Base-by-base conservation (phyloP, 2,113 vertebrate species). In the Eurypyga helias region DNA sequence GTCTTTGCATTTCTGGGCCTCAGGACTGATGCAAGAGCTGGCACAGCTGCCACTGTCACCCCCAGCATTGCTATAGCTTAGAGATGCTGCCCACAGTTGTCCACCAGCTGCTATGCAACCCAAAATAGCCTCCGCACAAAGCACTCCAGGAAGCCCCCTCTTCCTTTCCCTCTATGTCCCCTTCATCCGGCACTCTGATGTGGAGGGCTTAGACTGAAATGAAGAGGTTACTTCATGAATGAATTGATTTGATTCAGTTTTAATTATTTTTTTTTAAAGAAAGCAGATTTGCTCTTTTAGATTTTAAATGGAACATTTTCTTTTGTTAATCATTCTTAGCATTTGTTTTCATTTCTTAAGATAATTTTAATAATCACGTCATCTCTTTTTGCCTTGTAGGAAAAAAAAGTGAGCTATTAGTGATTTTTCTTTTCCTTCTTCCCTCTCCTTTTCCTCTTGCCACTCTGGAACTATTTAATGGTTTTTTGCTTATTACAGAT, bases 51-150 rank as follows among this genome's bases (percentile, higher is more conserved):
- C 89, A 91, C 81, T 20, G 0, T 52, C 93, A 75, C 83, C 89
- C 77, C 93, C 82, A 73, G 96, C 29, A 69, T 96, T 96, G 96
- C 96, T 71, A 96, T 93, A 95, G 94, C 77, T 84, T 43, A 4
- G 43, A 80, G 88, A 75, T 85, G 52, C 88, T 94, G 88, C 79
- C 88, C 92, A 61, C 66, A 90, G 92, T 97, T 96, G 82, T 79
- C 85, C 90, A 91, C 72, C 75, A 88, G 96, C 96, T 96, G 96
- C 96, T 96, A 96, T 76, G 94, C 96, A 95, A 96, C 93, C 83
- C 91, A 66, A 93, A 96, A 95, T 75, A 94, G 81, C 69, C 87
- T 87, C 34, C 0, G 60, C 80, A 97, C 91, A 96, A 97, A 96
- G 70, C 94, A 93, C 96, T 72, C 91, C 96, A 91, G 96, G 94